These are phyloP conservation scores for Sphaerodactylus townsendi DNA, from an alignment of 2,113 vertebrate species.

Conservation along the genomic window DNA sequence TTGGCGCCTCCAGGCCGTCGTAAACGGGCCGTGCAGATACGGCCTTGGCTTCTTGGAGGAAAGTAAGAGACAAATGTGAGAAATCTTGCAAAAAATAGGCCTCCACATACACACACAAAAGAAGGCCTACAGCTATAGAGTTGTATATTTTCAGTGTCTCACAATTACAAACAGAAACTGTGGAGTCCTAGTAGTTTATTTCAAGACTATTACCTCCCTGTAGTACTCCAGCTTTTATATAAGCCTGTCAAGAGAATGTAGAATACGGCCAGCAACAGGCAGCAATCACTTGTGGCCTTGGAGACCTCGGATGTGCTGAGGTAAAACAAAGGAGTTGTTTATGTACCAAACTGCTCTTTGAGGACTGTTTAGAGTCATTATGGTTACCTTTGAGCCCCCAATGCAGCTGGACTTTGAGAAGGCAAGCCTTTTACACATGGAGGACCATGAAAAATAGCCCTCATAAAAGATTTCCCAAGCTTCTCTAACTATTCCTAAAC, in stretches of 20 bases:
- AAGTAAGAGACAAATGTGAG: too few species aligned
- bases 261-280: not conserved
- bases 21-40: too few species aligned
- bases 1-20: too few species aligned
- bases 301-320: not conserved
- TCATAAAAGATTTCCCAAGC: conserved; percentile 31
- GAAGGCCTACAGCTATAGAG: not conserved
- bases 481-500: conserved; percentile 23
- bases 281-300: not conserved
- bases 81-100: not conserved
- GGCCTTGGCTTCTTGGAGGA: too few species aligned
- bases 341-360: conserved; percentile 15
- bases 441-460: conserved; percentile 1
- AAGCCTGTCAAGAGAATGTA: not conserved
- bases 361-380: conserved; percentile 41
- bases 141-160: not conserved
- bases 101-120: not conserved
- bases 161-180: not conserved
- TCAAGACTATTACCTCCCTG: not conserved
- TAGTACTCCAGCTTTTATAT: not conserved
- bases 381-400: not conserved
- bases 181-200: not conserved
- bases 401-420: not conserved
- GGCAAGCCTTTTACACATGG: conserved; percentile 38
- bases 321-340: not conserved